These are phyloP conservation scores for Yoshiicerus persimilis DNA, from an alignment of 1,140 invertebrate genomes.

Conservation along the genomic window DNA sequence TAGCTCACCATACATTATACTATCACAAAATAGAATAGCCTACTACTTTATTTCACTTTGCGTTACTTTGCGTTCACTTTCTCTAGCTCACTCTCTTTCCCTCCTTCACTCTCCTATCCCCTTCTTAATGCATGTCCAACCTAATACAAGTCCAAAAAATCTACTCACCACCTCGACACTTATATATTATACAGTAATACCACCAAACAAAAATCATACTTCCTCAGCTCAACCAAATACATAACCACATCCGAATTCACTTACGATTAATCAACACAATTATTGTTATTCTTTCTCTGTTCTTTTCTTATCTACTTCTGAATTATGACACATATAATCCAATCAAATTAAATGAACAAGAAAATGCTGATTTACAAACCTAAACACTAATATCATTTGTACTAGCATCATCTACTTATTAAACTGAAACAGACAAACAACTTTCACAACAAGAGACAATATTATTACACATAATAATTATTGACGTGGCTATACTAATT, in stretches of 20 bases:
- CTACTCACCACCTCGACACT: not conserved
- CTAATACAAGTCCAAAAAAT: not conserved
- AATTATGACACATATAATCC: not conserved
- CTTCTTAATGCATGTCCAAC: not conserved
- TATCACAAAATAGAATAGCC: not conserved
- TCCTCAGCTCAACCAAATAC: not conserved
- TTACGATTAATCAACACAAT: not conserved
- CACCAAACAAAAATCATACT: not conserved
- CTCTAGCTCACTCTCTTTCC: not conserved
- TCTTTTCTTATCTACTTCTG: not conserved
- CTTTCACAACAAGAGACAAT: not conserved
- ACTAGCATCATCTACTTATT: not conserved
- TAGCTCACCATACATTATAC: conserved; percentile 11
- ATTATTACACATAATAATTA: too few relatives aligned
- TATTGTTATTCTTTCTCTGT: not conserved
- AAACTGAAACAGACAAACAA: not conserved
- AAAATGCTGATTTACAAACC: not conserved
- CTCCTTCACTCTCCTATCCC: not conserved
- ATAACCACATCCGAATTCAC: not conserved
- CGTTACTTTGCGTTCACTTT: not conserved
- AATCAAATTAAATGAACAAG: not conserved
- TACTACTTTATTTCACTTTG: conserved; percentile 18
- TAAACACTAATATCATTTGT: too few relatives aligned
- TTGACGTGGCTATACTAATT: too few relatives aligned
- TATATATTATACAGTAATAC: not conserved